These are phyloP conservation scores for Marronus borbonicus DNA, from an alignment of 2,888 invertebrate genomes.

Conservation along the genomic window DNA sequence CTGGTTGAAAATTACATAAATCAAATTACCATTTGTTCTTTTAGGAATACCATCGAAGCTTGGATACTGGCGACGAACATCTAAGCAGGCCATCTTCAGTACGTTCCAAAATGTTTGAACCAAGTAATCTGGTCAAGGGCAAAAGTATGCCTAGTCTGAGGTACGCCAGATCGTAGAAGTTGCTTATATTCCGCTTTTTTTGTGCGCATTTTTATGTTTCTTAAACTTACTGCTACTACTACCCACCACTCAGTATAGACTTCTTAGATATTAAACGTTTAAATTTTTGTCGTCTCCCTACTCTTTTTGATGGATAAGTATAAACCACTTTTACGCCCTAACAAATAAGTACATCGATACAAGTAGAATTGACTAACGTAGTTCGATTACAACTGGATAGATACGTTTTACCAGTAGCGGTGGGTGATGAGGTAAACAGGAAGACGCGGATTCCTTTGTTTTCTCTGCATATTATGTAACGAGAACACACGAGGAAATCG, in stretches of 20 bases:
- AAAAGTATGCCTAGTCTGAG: slow-evolving; percentile 97
- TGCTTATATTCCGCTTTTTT: slow-evolving; percentile 6
- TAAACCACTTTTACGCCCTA: neutral
- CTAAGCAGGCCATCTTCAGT: slow-evolving; percentile 81
- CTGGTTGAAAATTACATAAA: neutral
- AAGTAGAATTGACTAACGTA: too few species aligned
- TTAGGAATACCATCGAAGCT: slow-evolving; percentile 87
- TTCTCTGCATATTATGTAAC: too few species aligned
- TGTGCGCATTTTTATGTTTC: slow-evolving; percentile 34
- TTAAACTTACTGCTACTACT: slow-evolving; percentile 1
- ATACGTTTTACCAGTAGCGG: too few species aligned
- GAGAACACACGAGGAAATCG: too few species aligned
- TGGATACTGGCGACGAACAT: slow-evolving; percentile 86
- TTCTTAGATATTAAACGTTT: slow-evolving; percentile 6
- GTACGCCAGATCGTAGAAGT: slow-evolving; percentile 70
- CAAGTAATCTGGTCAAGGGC: slow-evolving; percentile 88
- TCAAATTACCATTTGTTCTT: slow-evolving; percentile 54
- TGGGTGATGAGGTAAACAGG: too few species aligned
- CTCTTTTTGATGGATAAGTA: slow-evolving; percentile 15
- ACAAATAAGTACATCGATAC: too few species aligned
- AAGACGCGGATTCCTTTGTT: too few species aligned
- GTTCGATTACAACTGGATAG: too few species aligned
- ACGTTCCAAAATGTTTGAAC: slow-evolving; percentile 74
- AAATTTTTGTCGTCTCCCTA: neutral
- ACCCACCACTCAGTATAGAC: neutral